phyloP scores from a whole-genome alignment of 2,797 vertebrate genomes.

The Poecilia picta region DNA sequence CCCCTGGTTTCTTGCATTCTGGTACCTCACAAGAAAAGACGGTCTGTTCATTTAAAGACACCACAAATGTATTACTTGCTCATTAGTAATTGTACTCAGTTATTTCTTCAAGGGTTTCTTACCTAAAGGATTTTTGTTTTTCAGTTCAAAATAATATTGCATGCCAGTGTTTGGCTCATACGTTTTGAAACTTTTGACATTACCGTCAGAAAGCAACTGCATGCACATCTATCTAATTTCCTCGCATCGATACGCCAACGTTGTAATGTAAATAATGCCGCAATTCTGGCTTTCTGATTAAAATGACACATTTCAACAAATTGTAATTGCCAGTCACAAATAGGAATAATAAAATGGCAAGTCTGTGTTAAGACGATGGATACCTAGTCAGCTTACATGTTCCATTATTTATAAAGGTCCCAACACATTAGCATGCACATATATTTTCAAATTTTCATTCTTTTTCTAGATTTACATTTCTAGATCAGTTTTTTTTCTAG shows the following conservation, averaged over 20 bases:
- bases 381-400: background rate
- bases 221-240: background rate
- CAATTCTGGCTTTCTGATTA: background rate
- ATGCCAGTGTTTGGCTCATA: background rate
- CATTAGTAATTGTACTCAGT: background rate
- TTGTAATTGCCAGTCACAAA: background rate
- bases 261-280: background rate
- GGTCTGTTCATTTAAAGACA: background rate
- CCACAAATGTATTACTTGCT: background rate
- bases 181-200: background rate
- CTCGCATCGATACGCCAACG: background rate
- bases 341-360: background rate
- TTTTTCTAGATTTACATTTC: background rate
- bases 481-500: background rate
- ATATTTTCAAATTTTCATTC: background rate
- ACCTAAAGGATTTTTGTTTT: background rate
- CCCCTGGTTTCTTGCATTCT: constrained; percentile 1
- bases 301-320: background rate
- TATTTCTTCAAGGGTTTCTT: background rate
- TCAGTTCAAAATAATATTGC: background rate
- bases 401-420: background rate
- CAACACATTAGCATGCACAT: background rate
- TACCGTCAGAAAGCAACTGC: background rate
- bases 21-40: background rate
- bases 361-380: background rate